Percentiles rank a stretch among this genome's conserved stretches.
Evolutionary conservation across 2,113 vertebrate genomes (phyloP).

Genomic region (Antigone vipio): DNA sequence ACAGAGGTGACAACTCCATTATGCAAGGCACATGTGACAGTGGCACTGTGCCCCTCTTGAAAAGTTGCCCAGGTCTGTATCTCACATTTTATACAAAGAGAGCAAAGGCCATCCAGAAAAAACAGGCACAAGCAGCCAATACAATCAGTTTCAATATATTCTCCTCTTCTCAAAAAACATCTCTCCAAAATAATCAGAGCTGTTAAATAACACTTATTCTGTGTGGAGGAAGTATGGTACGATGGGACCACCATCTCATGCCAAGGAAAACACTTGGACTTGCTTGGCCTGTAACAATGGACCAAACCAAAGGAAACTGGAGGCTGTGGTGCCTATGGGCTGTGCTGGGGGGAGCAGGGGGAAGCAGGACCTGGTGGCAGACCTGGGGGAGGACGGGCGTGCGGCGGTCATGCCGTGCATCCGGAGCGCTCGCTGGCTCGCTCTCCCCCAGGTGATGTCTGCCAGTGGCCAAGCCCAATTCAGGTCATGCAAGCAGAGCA

Average conservation of each 20-base stretch:
- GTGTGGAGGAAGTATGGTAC: constrained; percentile 60
- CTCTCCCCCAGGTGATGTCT: neutral
- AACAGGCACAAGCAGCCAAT: constrained; percentile 53
- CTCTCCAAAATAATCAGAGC: constrained; percentile 72
- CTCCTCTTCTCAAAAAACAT: constrained; percentile 37
- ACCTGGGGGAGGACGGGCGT: rapidly evolving
- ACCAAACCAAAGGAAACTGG: constrained; percentile 32
- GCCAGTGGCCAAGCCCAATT: neutral
- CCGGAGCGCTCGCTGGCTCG: rapidly evolving
- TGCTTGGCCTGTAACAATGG: constrained; percentile 39
- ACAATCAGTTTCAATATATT: constrained; percentile 47
- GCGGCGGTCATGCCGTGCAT: rapidly evolving
- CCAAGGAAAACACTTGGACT: constrained; percentile 72
- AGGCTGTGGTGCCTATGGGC: neutral
- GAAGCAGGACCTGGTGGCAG: rapidly evolving
- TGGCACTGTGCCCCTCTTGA: neutral
- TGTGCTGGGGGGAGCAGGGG: neutral
- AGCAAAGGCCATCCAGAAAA: constrained; percentile 62
- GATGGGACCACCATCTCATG: neutral
- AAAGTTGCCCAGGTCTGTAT: neutral
- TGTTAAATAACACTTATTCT: constrained; percentile 61
- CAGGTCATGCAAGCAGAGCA: neutral
- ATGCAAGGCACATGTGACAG: neutral
- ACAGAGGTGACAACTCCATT: constrained; percentile 20
- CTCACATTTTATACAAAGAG: constrained; percentile 19